Percentiles rank a stretch among this genome's conserved stretches.
phyloP scores from a whole-genome alignment of 1,140 invertebrate species.

The Meloidogyne floridensis region DNA sequence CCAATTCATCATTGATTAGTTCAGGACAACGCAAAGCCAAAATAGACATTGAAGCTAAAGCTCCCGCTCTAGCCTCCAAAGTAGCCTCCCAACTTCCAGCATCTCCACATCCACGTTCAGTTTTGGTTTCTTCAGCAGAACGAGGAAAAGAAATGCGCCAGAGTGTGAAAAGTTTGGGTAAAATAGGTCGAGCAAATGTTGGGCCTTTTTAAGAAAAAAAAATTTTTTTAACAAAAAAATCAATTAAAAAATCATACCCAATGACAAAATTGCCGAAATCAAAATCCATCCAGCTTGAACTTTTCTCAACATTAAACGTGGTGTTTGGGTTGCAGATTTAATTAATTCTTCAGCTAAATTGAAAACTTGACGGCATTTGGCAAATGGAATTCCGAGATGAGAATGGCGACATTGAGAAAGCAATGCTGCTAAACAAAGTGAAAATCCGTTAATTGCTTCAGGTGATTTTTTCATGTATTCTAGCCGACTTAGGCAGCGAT shows the following conservation, averaged over 20 bases:
- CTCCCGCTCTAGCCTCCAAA: slow-evolving; percentile 90
- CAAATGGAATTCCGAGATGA: slow-evolving; percentile 88
- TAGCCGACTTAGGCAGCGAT: slow-evolving; percentile 71
- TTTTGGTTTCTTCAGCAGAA: slow-evolving; percentile 90
- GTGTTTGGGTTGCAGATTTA: slow-evolving; percentile 87
- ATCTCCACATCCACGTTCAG: slow-evolving; percentile 89
- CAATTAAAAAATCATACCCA: slow-evolving; percentile 72
- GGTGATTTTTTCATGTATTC: slow-evolving; percentile 86
- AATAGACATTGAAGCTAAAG: slow-evolving; percentile 80
- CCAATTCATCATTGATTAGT: slow-evolving; percentile 86
- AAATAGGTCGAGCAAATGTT: slow-evolving; percentile 81
- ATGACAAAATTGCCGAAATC: slow-evolving; percentile 91
- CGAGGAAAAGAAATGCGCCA: slow-evolving; percentile 98
- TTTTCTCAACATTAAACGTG: slow-evolving; percentile 85
- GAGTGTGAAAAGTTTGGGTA: slow-evolving; percentile 87
- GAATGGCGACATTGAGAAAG: slow-evolving; percentile 85
- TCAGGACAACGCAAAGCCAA: slow-evolving; percentile 87
- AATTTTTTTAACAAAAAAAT: neutral
- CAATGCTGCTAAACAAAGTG: slow-evolving; percentile 86
- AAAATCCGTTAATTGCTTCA: slow-evolving; percentile 90
- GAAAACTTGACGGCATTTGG: slow-evolving; percentile 80
- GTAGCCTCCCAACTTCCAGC: slow-evolving; percentile 98
- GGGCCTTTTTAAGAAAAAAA: slow-evolving; percentile 71
- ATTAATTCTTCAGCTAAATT: slow-evolving; percentile 94
- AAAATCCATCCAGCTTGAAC: slow-evolving; percentile 96